Evolutionary conservation across 64 coral and sea anemone genomes (phyloP).

Genomic region (Montipora foliosa): DNA sequence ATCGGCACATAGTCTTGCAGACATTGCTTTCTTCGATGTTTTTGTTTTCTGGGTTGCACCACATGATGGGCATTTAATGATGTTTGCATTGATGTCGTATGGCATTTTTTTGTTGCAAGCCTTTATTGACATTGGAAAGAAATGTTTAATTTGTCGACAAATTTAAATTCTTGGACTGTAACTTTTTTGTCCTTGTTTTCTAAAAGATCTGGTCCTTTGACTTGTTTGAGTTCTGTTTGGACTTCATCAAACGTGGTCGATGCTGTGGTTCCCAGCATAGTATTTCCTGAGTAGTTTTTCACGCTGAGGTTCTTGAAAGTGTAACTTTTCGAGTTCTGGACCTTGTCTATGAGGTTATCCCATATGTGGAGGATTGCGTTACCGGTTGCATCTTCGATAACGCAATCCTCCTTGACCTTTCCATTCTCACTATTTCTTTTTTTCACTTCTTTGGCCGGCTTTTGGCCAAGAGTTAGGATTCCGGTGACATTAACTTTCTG

Average conservation of each 20-base stretch:
- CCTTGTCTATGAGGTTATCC: slow-evolving; percentile 54
- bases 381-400: slow-evolving; percentile 58
- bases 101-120: slow-evolving; percentile 67
- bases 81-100: slow-evolving; percentile 57
- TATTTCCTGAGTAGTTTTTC: background rate
- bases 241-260: slow-evolving; percentile 41
- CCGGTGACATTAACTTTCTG: too few relatives aligned
- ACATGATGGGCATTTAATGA: slow-evolving; percentile 75
- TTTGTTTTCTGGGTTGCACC: slow-evolving; percentile 66
- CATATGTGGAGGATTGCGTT: slow-evolving; percentile 63
- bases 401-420: slow-evolving; percentile 65
- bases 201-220: slow-evolving; percentile 38
- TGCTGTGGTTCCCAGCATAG: slow-evolving; percentile 57
- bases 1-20: slow-evolving; percentile 70
- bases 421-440: slow-evolving; percentile 59
- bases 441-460: slow-evolving; percentile 37
- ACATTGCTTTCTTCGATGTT: slow-evolving; percentile 74
- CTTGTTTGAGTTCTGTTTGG: slow-evolving; percentile 9
- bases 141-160: slow-evolving; percentile 73
- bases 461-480: slow-evolving; percentile 18
- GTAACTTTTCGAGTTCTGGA: slow-evolving; percentile 29
- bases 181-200: slow-evolving; percentile 49
- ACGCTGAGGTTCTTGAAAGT: background rate
- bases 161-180: slow-evolving; percentile 47
- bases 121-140: slow-evolving; percentile 58